A percentile compares a stretch with the other conserved stretches of the same genome.
Conservation (phyloP, 2,797 vertebrate genomes). For the Halcyon chelicuti region DNA sequence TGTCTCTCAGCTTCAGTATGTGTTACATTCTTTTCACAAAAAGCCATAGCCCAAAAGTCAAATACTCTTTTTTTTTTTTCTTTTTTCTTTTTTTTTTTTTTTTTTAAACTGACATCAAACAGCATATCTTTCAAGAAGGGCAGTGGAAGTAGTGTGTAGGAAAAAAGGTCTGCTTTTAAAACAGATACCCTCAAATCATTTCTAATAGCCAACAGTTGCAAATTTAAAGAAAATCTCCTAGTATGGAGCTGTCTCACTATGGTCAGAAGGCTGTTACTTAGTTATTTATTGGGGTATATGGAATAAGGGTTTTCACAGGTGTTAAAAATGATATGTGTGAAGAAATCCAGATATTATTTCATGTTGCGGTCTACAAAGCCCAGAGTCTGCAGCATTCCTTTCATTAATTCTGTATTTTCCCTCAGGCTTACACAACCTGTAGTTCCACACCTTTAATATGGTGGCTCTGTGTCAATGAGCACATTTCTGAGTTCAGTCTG, state of each 20-base stretch:
- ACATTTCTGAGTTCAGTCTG: slow-evolving; percentile 6
- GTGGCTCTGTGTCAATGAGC: slow-evolving; percentile 4
- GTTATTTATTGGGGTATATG: slow-evolving; percentile 19
- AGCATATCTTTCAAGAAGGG: background rate
- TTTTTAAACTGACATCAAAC: background rate
- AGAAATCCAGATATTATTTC: slow-evolving; percentile 8
- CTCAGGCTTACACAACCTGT: slow-evolving; percentile 17
- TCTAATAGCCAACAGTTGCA: background rate
- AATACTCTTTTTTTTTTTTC: background rate
- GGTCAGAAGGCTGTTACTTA: slow-evolving; percentile 15
- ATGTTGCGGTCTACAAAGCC: slow-evolving; percentile 17
- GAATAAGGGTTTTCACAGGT: slow-evolving; percentile 23
- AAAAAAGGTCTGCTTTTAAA: background rate
- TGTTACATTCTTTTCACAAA: background rate
- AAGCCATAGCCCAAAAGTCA: background rate
- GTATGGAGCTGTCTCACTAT: background rate
- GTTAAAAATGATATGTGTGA: background rate
- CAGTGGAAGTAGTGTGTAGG: background rate
- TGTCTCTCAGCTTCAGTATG: background rate
- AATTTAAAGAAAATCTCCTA: slow-evolving; percentile 19
- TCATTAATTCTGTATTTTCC: slow-evolving; percentile 11
- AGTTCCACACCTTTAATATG: slow-evolving; percentile 17
- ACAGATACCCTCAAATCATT: background rate
- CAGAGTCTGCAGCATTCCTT: background rate
- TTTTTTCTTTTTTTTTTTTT: no score